These are phyloP conservation scores for Struthio camelus DNA, from an alignment of 2,113 vertebrate genomes.

Conservation along the genomic window DNA sequence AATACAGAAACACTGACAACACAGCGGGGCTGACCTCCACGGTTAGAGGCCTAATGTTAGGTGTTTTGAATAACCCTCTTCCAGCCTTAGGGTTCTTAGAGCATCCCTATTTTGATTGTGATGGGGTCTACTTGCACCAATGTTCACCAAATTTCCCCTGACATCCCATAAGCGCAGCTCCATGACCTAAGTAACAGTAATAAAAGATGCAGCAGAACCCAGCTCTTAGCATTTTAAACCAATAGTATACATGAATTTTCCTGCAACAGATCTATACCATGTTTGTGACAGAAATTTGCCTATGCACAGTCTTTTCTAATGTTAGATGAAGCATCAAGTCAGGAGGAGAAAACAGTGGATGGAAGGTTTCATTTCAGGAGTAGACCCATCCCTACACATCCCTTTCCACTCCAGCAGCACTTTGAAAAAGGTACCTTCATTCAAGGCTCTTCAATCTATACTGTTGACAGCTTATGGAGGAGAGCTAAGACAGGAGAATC, in stretches of 20 bases:
- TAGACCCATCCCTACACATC: background rate
- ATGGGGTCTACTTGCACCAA: background rate
- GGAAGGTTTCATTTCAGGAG: background rate
- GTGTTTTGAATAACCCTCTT: background rate
- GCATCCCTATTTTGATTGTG: background rate
- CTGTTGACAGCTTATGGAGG: background rate
- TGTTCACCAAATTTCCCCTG: background rate
- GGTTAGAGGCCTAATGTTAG: background rate
- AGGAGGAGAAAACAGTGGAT: background rate
- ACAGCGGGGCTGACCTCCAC: background rate
- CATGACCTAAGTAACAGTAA: background rate
- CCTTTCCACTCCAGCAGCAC: background rate
- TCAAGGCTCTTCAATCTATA: background rate
- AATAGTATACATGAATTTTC: accelerated
- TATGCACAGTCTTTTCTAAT: background rate
- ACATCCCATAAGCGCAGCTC: background rate
- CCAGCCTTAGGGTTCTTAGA: background rate
- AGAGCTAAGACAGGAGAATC: background rate
- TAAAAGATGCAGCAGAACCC: background rate
- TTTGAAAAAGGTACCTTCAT: background rate
- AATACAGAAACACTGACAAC: background rate
- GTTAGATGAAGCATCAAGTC: background rate
- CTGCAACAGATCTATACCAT: background rate
- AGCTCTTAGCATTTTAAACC: background rate
- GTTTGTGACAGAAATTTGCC: background rate